These are phyloP conservation scores for Antheraea assamensis DNA, from an alignment of 2,888 invertebrate genomes.

Conservation along the genomic window DNA sequence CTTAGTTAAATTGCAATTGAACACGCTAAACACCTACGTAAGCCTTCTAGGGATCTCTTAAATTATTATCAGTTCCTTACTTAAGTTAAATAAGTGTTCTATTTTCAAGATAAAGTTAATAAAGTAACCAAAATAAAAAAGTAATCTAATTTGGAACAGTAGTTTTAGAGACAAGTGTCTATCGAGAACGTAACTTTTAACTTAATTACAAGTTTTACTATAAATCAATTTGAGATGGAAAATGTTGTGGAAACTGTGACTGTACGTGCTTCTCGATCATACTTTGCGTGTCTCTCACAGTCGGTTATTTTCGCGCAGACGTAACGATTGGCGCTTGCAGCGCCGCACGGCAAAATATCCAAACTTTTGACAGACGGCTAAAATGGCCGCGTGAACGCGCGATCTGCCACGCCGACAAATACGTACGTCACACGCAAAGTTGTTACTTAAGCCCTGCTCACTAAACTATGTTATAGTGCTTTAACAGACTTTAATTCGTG, in stretches of 20 bases:
- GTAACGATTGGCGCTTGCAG: constrained; percentile 63
- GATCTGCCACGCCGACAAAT: constrained; percentile 69
- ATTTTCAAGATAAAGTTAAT: neutral
- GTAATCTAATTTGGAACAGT: neutral
- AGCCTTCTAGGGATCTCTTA: constrained; percentile 13
- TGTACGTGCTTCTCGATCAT: constrained; percentile 37
- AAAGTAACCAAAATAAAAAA: neutral
- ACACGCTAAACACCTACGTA: constrained; percentile 11
- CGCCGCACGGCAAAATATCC: constrained; percentile 62
- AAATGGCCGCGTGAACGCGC: constrained; percentile 80
- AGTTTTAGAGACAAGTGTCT: neutral
- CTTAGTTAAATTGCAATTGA: constrained; percentile 3
- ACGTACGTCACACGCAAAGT: constrained; percentile 70
- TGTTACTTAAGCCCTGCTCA: constrained; percentile 62
- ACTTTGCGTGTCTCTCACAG: constrained; percentile 34
- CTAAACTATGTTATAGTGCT: constrained; percentile 72
- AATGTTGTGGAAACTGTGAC: constrained; percentile 50
- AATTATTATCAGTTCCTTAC: constrained; percentile 15
- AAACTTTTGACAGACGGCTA: constrained; percentile 73
- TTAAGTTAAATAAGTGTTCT: neutral
- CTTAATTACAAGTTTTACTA: constrained; percentile 74
- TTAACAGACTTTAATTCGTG: constrained; percentile 47
- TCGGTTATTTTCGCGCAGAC: constrained; percentile 72
- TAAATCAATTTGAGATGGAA: constrained; percentile 69
- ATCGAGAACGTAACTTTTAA: constrained; percentile 55